Evolutionary conservation across 2,797 vertebrate genomes (phyloP).

Genomic region (Danio jaintianensis): DNA sequence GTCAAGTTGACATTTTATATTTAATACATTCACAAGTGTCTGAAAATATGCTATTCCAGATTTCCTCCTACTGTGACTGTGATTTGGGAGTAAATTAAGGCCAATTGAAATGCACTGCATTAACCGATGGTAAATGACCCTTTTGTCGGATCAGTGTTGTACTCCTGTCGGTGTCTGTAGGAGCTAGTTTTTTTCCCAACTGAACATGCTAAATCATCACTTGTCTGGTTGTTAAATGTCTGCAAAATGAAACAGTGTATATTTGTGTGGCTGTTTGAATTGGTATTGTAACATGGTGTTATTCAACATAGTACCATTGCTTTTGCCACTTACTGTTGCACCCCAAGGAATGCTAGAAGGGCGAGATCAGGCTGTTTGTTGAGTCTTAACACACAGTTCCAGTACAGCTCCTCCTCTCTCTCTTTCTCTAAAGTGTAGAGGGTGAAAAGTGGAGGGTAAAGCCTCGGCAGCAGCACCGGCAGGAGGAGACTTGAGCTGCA

Average conservation of each 20-base stretch:
- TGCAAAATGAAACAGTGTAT: too few relatives aligned
- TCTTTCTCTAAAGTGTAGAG: constrained; percentile 86
- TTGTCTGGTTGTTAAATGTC: too few relatives aligned
- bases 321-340: constrained; percentile 78
- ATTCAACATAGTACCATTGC: background rate
- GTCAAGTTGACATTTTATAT: background rate
- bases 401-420: constrained; percentile 84
- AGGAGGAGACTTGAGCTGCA: constrained; percentile 84
- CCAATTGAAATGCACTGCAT: too few relatives aligned
- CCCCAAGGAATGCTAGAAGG: constrained; percentile 85
- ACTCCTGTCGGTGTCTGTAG: too few relatives aligned
- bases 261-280: background rate
- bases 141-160: too few relatives aligned
- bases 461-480: constrained; percentile 83
- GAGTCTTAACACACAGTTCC: constrained; percentile 85
- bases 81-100: too few relatives aligned
- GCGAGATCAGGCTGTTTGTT: constrained; percentile 87
- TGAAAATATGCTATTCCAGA: too few relatives aligned
- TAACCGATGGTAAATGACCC: too few relatives aligned
- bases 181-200: too few relatives aligned
- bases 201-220: too few relatives aligned
- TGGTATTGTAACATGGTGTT: background rate
- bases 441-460: constrained; percentile 84
- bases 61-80: too few relatives aligned
- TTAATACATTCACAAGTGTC: background rate